phyloP scores from a whole-genome alignment of 1,140 invertebrate genomes.

The Drosophila ambigua region DNA sequence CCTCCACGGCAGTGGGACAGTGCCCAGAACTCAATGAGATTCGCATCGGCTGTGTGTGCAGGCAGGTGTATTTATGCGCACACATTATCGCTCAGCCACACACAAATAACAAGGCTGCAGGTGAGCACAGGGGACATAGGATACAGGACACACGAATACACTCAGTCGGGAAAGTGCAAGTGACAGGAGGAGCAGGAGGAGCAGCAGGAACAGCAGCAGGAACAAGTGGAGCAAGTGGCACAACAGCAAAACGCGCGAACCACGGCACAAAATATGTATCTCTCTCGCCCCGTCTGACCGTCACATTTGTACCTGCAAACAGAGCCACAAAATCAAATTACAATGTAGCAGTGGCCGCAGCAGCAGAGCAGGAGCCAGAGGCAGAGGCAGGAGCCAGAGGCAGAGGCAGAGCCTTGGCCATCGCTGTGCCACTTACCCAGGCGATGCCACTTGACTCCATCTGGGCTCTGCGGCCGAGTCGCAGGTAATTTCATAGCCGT shows the following conservation, averaged over 20 bases:
- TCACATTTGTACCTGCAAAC: constrained; percentile 46
- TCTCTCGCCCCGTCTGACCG: neutral
- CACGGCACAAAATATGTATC: neutral
- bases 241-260: constrained; percentile 9
- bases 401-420: neutral
- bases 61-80: constrained; percentile 73
- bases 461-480: constrained; percentile 22
- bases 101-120: constrained; percentile 29
- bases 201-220: constrained; percentile 6
- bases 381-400: neutral
- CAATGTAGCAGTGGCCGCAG: constrained; percentile 28
- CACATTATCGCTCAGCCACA: constrained; percentile 59
- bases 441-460: constrained; percentile 31
- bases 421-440: constrained; percentile 20
- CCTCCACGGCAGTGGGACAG: neutral
- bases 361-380: neutral
- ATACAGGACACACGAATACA: constrained; percentile 21
- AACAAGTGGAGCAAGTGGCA: constrained; percentile 27
- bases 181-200: too few relatives aligned
- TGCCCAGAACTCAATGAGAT: constrained; percentile 74
- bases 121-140: neutral
- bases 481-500: constrained; percentile 69
- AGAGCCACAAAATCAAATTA: constrained; percentile 71
- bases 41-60: constrained; percentile 15
- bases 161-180: constrained; percentile 52